phyloP scores from a whole-genome alignment of 2,888 invertebrate genomes.

The Synergus umbraculus region DNA sequence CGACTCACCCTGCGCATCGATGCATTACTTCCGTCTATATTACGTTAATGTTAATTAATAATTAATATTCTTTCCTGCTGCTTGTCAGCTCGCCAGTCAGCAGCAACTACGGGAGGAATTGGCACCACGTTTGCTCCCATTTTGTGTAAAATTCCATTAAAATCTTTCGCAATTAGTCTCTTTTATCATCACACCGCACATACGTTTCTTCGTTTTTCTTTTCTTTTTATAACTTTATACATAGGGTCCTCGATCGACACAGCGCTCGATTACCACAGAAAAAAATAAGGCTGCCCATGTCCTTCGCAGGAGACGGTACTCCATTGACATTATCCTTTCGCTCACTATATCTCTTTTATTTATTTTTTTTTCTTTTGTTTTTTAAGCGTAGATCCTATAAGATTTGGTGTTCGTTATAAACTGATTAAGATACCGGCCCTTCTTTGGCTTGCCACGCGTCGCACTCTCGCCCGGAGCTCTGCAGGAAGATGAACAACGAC shows the following conservation, averaged over 20 bases:
- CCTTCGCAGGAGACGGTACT: constrained; percentile 31
- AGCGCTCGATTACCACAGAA: constrained; percentile 55
- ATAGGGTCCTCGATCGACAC: constrained; percentile 55
- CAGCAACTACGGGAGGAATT: constrained; percentile 75
- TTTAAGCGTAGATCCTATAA: constrained; percentile 69
- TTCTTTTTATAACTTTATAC: constrained; percentile 43
- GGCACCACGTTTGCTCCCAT: constrained; percentile 77
- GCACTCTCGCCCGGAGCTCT: constrained; percentile 43
- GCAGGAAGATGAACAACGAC: constrained; percentile 41
- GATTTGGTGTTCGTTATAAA: constrained; percentile 68
- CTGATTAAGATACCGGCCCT: constrained; percentile 40
- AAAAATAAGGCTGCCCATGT: constrained; percentile 62
- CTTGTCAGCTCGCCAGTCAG: constrained; percentile 54
- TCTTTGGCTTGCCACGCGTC: constrained; percentile 34
- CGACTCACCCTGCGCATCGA: constrained; percentile 70
- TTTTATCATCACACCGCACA: constrained; percentile 46
- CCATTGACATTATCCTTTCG: constrained; percentile 42
- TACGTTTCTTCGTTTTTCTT: constrained; percentile 46
- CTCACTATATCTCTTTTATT: constrained; percentile 46
- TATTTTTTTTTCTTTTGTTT: neutral
- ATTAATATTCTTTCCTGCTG: constrained; percentile 60
- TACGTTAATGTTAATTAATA: constrained; percentile 60
- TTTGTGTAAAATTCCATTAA: constrained; percentile 51
- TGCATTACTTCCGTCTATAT: constrained; percentile 64
- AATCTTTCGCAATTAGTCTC: constrained; percentile 38